These are phyloP conservation scores for Papilio polyxenes DNA, from an alignment of 1,140 invertebrate species.

Conservation along the genomic window DNA sequence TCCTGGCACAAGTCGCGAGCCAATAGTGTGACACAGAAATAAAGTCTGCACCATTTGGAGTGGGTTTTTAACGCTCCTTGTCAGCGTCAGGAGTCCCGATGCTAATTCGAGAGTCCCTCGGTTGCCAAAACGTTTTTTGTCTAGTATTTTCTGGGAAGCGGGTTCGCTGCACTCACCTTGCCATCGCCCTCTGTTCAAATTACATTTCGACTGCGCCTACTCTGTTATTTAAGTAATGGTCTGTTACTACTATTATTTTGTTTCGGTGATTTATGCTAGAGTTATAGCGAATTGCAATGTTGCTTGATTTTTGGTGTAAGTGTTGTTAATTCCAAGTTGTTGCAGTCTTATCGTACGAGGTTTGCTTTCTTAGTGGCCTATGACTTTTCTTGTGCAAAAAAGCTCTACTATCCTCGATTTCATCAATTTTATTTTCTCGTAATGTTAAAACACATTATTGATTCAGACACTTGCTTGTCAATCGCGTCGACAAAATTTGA, in stretches of 20 bases:
- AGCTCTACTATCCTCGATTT: background rate
- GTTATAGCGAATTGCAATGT: slow-evolving; percentile 13
- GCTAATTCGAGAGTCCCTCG: slow-evolving; percentile 61
- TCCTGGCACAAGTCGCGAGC: slow-evolving; percentile 28
- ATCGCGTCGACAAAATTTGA: background rate
- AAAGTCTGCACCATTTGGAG: slow-evolving; percentile 39
- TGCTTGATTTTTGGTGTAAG: background rate
- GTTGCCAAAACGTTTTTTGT: slow-evolving; percentile 65
- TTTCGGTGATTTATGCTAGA: slow-evolving; percentile 2
- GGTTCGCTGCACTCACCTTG: slow-evolving; percentile 64
- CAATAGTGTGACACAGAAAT: slow-evolving; percentile 38
- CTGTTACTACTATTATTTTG: slow-evolving; percentile 35
- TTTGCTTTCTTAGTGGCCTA: background rate
- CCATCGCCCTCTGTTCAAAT: slow-evolving; percentile 52
- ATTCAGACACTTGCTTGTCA: background rate
- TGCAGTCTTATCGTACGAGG: background rate
- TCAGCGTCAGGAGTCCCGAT: slow-evolving; percentile 45
- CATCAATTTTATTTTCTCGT: background rate
- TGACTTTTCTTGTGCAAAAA: background rate
- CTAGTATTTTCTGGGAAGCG: slow-evolving; percentile 61
- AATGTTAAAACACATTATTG: background rate
- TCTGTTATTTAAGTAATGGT: slow-evolving; percentile 35
- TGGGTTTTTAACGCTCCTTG: slow-evolving; percentile 36
- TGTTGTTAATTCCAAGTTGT: background rate
- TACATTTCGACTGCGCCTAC: slow-evolving; percentile 16